A percentile compares a stretch with the other conserved stretches of the same genome.
phyloP scores from a whole-genome alignment of 2,113 vertebrate species.

The Fregata magnificens region DNA sequence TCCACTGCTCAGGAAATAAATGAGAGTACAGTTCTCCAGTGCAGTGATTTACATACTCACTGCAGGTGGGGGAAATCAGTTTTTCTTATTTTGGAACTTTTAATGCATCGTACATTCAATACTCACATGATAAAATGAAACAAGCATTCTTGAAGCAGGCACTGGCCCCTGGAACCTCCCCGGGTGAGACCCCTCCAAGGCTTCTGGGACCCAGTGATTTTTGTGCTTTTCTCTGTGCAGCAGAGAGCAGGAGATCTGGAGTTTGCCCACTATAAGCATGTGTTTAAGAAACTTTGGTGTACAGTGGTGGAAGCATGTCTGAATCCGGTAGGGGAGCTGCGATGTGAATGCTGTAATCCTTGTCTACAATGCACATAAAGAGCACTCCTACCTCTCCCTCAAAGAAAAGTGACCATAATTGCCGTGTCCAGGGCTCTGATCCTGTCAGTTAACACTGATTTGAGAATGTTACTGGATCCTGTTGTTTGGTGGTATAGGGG shows the following conservation, averaged over 20 bases:
- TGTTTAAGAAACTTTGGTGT: not conserved
- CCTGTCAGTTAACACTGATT: not conserved
- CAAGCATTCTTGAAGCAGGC: not conserved
- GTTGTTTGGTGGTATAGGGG: not conserved
- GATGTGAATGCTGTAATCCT: not conserved
- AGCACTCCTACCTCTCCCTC: not conserved
- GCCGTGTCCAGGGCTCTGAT: not conserved
- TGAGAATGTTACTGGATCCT: not conserved
- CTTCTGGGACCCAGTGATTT: not conserved
- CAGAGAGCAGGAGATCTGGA: not conserved
- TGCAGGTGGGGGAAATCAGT: not conserved
- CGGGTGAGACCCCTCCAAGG: not conserved
- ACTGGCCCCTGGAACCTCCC: rapidly evolving
- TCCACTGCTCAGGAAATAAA: not conserved
- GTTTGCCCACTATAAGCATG: rapidly evolving
- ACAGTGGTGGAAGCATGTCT: not conserved
- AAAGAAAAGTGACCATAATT: not conserved
- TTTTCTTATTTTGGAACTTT: not conserved
- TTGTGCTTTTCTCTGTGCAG: not conserved
- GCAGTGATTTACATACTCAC: not conserved
- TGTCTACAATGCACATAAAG: not conserved
- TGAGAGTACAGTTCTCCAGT: not conserved
- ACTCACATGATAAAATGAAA: not conserved
- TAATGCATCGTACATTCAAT: rapidly evolving
- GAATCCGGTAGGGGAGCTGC: rapidly evolving